Conservation (phyloP, 2,888 invertebrate species). For the Aporophyla lueneburgensis region DNA sequence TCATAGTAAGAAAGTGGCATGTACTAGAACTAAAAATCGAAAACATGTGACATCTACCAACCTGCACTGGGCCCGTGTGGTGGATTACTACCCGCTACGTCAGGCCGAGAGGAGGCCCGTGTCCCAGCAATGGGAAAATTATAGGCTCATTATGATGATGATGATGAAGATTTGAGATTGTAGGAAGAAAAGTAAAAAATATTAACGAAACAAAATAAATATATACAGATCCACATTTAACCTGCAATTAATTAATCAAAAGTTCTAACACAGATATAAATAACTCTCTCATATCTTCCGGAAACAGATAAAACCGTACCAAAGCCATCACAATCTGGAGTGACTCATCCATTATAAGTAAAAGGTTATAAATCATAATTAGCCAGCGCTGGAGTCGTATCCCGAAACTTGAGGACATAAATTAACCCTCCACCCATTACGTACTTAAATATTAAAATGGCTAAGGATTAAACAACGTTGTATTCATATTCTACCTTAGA, state of each 20-base stretch:
- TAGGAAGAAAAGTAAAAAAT: too few species aligned
- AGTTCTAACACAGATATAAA: background rate
- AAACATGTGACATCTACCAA: too few species aligned
- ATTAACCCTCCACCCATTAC: conserved; percentile 75
- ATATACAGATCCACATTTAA: background rate
- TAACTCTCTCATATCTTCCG: too few species aligned
- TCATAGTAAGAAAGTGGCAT: too few species aligned
- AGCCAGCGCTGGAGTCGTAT: conserved; percentile 60
- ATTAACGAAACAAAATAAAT: background rate
- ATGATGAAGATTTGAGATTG: background rate
- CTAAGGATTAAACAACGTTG: conserved; percentile 60
- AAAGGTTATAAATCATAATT: conserved; percentile 71
- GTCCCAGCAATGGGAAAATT: too few species aligned
- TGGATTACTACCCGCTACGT: too few species aligned
- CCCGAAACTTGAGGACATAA: conserved; percentile 75
- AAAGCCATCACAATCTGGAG: conserved; percentile 39
- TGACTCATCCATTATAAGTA: conserved; percentile 55
- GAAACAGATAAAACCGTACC: conserved; percentile 22
- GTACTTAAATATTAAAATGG: conserved; percentile 77
- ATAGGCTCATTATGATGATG: too few species aligned
- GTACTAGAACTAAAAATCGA: too few species aligned
- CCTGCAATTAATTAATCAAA: background rate
- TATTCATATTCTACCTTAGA: conserved; percentile 64
- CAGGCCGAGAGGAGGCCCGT: too few species aligned
- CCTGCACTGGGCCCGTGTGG: too few species aligned